Base-by-base conservation (phyloP, 2,797 vertebrate species). In the Ctenopoma kingsleyae region DNA sequence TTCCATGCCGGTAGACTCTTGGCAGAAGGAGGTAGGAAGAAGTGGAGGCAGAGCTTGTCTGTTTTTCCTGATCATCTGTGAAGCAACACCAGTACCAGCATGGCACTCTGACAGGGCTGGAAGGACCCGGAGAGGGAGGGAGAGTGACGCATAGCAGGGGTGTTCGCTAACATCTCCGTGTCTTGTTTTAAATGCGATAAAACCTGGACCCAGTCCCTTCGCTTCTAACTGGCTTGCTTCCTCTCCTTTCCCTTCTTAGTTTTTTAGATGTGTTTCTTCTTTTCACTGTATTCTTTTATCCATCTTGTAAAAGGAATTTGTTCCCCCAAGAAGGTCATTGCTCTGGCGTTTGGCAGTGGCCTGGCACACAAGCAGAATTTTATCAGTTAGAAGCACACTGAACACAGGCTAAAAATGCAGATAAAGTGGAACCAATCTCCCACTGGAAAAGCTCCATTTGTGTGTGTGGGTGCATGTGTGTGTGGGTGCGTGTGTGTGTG, bases 401-500 rank as follows among this genome's bases (percentile, higher is more conserved):
- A 92, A 87, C 76, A 80, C 84, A 74, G 82, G 80, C 81, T 81
- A 89, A 93, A 88, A 90, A 90, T 90, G 88, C 87, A 91, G 88
- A 91, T 89, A 90, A 84, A 91, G 77, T 87, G 89, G 85, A 88
- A 89, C 81, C 78, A 91, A 89, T 87, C 86, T 90, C 71, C 72
- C 79, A 49, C 71, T 85, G 77, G 75, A 87, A 83, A 74, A 54
- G 46, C 78, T 78, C 67, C 56, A 44, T 68, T 47, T 50, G 71
- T n/a, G 46, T 53, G 43, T 15, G 23, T 52, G 27, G 30, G 57
- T 17, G 49, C 59, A 41, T 51, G 66, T 36, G 49, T 54, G 52
- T 68, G 53, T 43, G 49, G 52, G 56, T 23, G 38, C 54, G 35
- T 49, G 19, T 51, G 41, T 35, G 19, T 4, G 43, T 67, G 51